Evolutionary conservation across 92 coral and sea anemone species (phyloP).

Genomic region (Metridium senile): DNA sequence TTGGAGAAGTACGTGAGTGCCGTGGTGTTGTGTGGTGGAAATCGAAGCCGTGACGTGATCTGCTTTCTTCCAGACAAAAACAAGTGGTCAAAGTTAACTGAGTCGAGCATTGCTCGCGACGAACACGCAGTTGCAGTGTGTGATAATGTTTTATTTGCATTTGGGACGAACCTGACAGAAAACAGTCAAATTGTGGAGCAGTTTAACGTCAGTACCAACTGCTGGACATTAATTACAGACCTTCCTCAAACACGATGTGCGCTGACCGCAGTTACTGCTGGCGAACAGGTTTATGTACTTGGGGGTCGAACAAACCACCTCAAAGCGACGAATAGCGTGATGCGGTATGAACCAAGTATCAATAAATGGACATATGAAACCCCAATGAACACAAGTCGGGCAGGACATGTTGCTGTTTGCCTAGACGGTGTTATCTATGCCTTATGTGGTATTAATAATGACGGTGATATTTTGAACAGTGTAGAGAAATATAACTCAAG

Average conservation of each 20-base stretch:
- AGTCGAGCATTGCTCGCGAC: slow-evolving; percentile 58
- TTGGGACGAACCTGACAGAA: slow-evolving; percentile 60
- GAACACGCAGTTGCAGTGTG: slow-evolving; percentile 61
- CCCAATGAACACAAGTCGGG: slow-evolving; percentile 55
- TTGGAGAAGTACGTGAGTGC: slow-evolving; percentile 55
- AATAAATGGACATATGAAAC: slow-evolving; percentile 67
- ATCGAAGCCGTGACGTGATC: slow-evolving; percentile 66
- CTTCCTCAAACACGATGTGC: slow-evolving; percentile 68
- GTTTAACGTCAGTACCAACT: slow-evolving; percentile 55
- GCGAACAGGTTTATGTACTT: slow-evolving; percentile 64
- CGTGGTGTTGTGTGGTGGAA: slow-evolving; percentile 74
- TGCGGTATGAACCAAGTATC: slow-evolving; percentile 67
- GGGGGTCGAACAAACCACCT: slow-evolving; percentile 73
- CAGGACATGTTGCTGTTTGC: slow-evolving; percentile 63
- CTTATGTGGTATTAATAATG: slow-evolving; percentile 56
- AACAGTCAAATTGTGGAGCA: slow-evolving; percentile 67
- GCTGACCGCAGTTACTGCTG: slow-evolving; percentile 54
- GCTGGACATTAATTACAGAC: slow-evolving; percentile 61
- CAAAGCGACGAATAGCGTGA: slow-evolving; percentile 60
- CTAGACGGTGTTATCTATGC: slow-evolving; percentile 50
- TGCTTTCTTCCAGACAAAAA: slow-evolving; percentile 62
- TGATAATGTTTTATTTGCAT: slow-evolving; percentile 61
- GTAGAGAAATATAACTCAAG: slow-evolving; percentile 60
- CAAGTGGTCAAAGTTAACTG: slow-evolving; percentile 59
- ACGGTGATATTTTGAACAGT: slow-evolving; percentile 61